Evolutionary conservation across 1,140 invertebrate genomes (phyloP).

Genomic region (Lepidurus apus): DNA sequence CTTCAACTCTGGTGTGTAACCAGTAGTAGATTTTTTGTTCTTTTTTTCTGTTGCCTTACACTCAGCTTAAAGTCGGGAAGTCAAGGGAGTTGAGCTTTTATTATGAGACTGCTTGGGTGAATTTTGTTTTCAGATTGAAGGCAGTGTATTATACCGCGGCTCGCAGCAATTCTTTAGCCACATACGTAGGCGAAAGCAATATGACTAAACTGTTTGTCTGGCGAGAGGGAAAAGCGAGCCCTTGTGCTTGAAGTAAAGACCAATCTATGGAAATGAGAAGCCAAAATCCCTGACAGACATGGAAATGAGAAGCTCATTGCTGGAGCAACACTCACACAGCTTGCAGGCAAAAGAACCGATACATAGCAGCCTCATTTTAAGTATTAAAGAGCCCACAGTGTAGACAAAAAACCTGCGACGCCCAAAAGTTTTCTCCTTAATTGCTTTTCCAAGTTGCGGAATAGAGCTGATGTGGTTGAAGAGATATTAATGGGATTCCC

Average conservation of each 20-base stretch:
- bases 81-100: constrained; percentile 5
- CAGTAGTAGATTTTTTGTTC: background rate
- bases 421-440: constrained; percentile 5
- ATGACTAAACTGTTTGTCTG: constrained; percentile 9
- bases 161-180: background rate
- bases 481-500: constrained; percentile 19
- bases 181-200: background rate
- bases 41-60: background rate
- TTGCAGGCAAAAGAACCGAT: constrained; percentile 18
- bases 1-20: background rate
- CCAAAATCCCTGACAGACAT: constrained; percentile 15
- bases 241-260: constrained; percentile 1
- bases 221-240: background rate
- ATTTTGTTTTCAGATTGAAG: constrained; percentile 9
- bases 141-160: background rate
- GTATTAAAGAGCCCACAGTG: constrained; percentile 4
- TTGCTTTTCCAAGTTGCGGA: constrained; percentile 17
- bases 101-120: background rate
- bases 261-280: constrained; percentile 16
- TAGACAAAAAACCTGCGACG: background rate
- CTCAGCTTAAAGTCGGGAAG: background rate
- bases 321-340: constrained; percentile 19
- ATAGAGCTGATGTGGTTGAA: constrained; percentile 19
- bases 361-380: background rate
- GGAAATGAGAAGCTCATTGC: constrained; percentile 20